Conservation (phyloP, 2,888 invertebrate genomes). For the Tineola bisselliella region DNA sequence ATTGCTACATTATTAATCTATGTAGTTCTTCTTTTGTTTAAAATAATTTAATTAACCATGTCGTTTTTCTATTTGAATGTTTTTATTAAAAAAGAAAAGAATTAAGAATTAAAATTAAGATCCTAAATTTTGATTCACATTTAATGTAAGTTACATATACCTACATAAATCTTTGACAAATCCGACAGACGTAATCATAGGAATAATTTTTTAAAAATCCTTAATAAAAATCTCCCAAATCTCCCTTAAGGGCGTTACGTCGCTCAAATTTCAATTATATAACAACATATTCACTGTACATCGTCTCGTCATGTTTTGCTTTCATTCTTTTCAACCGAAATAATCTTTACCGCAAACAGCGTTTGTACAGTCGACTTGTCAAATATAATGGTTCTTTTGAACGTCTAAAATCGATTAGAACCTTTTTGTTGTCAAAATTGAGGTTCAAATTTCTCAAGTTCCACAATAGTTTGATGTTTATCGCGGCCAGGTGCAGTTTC, state of each 20-base stretch:
- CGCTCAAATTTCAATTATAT: slow-evolving; percentile 60
- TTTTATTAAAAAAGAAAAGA: too few species aligned
- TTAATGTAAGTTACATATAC: background rate
- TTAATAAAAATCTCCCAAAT: background rate
- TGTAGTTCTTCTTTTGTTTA: background rate
- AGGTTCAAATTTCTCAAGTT: slow-evolving; percentile 62
- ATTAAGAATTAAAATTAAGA: too few species aligned
- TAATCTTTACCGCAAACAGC: slow-evolving; percentile 67
- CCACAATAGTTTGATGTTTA: slow-evolving; percentile 64
- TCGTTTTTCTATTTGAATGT: background rate
- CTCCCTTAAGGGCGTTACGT: slow-evolving; percentile 18
- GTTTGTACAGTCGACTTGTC: slow-evolving; percentile 62
- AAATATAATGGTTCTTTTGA: slow-evolving; percentile 63
- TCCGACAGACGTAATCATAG: background rate
- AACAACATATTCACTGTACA: slow-evolving; percentile 44
- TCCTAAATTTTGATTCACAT: background rate
- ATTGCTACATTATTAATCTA: background rate
- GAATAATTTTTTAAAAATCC: background rate
- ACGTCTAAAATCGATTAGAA: slow-evolving; percentile 62
- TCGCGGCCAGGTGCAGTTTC: slow-evolving; percentile 51
- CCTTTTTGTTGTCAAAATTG: slow-evolving; percentile 68
- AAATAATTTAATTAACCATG: background rate
- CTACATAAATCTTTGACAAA: background rate
- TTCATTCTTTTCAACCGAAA: slow-evolving; percentile 66
- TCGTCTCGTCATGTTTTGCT: slow-evolving; percentile 55